A percentile compares a stretch with the other conserved stretches of the same genome.
phyloP scores from a whole-genome alignment of 1,140 invertebrate species.

The Vanessa atalanta region DNA sequence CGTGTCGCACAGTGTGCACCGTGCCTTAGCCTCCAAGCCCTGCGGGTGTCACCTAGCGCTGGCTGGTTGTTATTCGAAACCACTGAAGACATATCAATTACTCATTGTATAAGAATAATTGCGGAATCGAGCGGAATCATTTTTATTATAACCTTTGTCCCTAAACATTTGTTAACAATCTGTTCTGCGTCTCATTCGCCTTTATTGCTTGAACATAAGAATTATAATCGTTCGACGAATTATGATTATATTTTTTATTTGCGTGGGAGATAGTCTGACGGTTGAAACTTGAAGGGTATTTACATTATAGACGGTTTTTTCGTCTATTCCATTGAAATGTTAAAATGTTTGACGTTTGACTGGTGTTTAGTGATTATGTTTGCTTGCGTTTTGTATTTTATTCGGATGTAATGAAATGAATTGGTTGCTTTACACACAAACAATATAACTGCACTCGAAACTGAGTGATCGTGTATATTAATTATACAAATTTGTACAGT shows the following conservation, averaged over 20 bases:
- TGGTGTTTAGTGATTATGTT: slow-evolving; percentile 25
- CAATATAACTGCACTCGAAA: no score
- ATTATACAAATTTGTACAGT: no score
- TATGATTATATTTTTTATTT: slow-evolving; percentile 21
- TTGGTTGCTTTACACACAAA: no score
- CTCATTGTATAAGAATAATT: slow-evolving; percentile 61
- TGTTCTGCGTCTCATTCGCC: not conserved
- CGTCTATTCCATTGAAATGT: slow-evolving; percentile 41
- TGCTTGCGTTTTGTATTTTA: not conserved
- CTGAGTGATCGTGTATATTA: no score
- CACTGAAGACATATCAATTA: slow-evolving; percentile 67
- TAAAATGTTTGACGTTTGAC: slow-evolving; percentile 52
- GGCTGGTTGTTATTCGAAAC: slow-evolving; percentile 57
- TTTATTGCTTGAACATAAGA: slow-evolving; percentile 26
- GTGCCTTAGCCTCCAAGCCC: slow-evolving; percentile 1
- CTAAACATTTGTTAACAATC: slow-evolving; percentile 9
- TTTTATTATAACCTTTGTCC: slow-evolving; percentile 60
- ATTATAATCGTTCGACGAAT: slow-evolving; percentile 18
- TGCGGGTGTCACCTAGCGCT: slow-evolving; percentile 27
- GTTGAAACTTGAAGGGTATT: slow-evolving; percentile 39
- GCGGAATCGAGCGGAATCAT: slow-evolving; percentile 60
- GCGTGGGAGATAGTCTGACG: slow-evolving; percentile 54
- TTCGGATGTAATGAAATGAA: not conserved
- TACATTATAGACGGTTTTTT: slow-evolving; percentile 37
- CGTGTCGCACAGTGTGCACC: not conserved